Conservation (phyloP, 2,797 vertebrate species). For the Paratrypauchen microcephalus region DNA sequence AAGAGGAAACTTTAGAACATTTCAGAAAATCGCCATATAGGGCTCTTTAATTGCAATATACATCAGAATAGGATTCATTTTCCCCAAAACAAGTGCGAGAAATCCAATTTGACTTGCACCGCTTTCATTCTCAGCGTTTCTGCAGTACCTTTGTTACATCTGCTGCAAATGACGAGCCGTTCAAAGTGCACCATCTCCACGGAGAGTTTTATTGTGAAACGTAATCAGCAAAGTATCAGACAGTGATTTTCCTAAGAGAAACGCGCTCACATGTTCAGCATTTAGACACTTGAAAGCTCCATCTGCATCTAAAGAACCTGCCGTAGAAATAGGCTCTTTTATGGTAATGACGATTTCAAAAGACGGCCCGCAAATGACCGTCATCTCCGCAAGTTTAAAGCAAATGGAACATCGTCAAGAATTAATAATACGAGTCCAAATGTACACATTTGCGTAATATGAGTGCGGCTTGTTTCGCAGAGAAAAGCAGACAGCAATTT, state of each 20-base stretch:
- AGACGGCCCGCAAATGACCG: not conserved
- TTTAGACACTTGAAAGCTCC: constrained; percentile 8
- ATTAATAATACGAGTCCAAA: not conserved
- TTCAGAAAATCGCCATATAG: too few species aligned
- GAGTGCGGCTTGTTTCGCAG: not conserved
- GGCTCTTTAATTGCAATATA: too few species aligned
- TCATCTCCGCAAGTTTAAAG: not conserved
- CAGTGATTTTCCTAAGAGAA: constrained; percentile 2
- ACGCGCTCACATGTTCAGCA: not conserved
- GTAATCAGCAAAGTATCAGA: constrained; percentile 2
- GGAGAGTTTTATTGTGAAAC: not conserved
- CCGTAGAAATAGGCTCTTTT: constrained; percentile 4
- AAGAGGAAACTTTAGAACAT: too few species aligned
- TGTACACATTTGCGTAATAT: too few species aligned
- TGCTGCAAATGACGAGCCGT: not conserved
- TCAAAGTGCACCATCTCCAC: not conserved
- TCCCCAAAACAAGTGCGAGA: not conserved
- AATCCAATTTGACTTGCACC: not conserved
- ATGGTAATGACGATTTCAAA: constrained; percentile 5
- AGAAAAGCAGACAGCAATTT: not conserved
- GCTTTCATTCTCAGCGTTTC: not conserved
- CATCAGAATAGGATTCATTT: too few species aligned
- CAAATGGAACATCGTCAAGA: not conserved
- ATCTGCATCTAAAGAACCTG: not conserved
- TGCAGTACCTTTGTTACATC: not conserved